phyloP scores from a whole-genome alignment of 2,797 vertebrate genomes.

The Megaceryle alcyon region DNA sequence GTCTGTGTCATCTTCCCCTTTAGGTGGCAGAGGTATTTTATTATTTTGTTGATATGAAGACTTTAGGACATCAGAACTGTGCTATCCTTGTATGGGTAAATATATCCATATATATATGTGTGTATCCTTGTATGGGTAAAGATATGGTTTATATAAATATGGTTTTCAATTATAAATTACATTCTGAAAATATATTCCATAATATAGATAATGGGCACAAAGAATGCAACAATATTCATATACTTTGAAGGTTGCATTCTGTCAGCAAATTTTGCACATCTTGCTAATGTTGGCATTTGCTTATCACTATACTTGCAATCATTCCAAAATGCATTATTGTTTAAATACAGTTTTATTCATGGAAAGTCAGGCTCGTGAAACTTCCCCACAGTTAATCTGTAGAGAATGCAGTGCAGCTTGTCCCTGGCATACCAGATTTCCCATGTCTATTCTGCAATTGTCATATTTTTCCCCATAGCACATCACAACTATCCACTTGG shows the following conservation, averaged over 20 bases:
- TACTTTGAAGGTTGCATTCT: background rate
- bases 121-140: too few species aligned
- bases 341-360: background rate
- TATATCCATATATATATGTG: too few species aligned
- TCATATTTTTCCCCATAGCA: background rate
- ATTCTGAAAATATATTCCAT: background rate
- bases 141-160: background rate
- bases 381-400: background rate
- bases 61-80: background rate
- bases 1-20: background rate
- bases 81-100: background rate
- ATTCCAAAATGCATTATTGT: background rate
- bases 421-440: background rate
- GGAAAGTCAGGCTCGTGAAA: background rate
- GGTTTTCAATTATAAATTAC: background rate
- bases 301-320: background rate
- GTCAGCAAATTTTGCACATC: background rate
- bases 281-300: background rate
- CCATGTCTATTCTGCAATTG: background rate
- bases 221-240: background rate
- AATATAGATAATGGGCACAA: background rate
- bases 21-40: background rate
- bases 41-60: background rate
- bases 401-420: background rate
- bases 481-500: background rate